phyloP scores from a whole-genome alignment of 92 coral and sea anemone genomes.

The Heliopora coerulea region DNA sequence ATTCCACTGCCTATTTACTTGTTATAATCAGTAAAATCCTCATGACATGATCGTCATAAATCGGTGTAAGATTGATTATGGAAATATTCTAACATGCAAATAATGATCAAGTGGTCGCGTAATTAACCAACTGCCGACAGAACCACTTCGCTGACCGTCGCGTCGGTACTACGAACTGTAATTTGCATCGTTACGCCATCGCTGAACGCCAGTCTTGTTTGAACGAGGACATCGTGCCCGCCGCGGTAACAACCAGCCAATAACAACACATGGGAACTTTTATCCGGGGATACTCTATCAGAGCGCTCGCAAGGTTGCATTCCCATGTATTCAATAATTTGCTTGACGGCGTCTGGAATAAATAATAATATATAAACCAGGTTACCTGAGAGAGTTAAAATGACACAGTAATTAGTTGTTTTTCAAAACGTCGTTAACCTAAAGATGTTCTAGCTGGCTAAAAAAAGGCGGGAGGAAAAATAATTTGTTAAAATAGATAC shows the following conservation, averaged over 20 bases:
- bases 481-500: too few relatives aligned
- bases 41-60: too few relatives aligned
- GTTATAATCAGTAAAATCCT: too few relatives aligned
- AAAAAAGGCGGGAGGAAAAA: too few relatives aligned
- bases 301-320: slow-evolving; percentile 99
- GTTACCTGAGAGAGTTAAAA: too few relatives aligned
- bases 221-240: slow-evolving; percentile 91
- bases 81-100: too few relatives aligned
- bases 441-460: too few relatives aligned
- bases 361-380: background rate
- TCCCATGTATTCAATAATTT: slow-evolving; percentile 93
- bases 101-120: background rate
- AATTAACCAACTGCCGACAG: slow-evolving; percentile 89
- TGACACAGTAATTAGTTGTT: too few relatives aligned
- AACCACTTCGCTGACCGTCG: slow-evolving; percentile 90
- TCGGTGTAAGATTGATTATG: too few relatives aligned
- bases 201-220: slow-evolving; percentile 90
- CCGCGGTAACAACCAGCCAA: slow-evolving; percentile 98
- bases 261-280: slow-evolving; percentile 86
- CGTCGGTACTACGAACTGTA: slow-evolving; percentile 91
- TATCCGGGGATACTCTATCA: slow-evolving; percentile 89
- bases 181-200: slow-evolving; percentile 99
- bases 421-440: too few relatives aligned
- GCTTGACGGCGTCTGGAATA: slow-evolving; percentile 91
- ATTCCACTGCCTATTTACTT: too few relatives aligned